These are phyloP conservation scores for Eristalis intricaria DNA, from an alignment of 2,888 invertebrate species.

Conservation along the genomic window DNA sequence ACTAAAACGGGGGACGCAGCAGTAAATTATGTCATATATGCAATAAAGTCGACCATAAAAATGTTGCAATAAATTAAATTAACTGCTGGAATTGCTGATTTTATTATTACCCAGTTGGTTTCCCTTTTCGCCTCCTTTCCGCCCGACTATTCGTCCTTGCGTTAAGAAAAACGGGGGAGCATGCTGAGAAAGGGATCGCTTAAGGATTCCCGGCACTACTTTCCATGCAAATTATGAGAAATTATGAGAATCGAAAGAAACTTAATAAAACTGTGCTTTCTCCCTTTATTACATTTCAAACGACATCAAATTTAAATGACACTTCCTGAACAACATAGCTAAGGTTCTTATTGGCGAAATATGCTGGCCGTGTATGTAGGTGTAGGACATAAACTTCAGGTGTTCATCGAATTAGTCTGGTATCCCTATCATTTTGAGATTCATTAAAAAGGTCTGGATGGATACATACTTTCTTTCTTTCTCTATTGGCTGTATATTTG, in stretches of 20 bases:
- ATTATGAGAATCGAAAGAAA: not conserved
- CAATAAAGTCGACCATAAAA: conserved; percentile 82
- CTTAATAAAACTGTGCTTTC: not conserved
- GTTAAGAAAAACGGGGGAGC: not conserved
- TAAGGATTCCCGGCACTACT: conserved; percentile 2
- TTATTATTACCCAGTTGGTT: conserved; percentile 75
- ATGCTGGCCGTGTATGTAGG: not conserved
- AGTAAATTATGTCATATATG: conserved; percentile 82
- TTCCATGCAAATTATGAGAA: not conserved
- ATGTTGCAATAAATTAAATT: conserved; percentile 82
- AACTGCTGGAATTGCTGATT: conserved; percentile 82
- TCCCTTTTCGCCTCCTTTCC: conserved; percentile 49
- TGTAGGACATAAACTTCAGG: not conserved
- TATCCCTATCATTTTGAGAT: not conserved
- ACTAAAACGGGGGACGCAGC: conserved; percentile 75
- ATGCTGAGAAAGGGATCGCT: conserved; percentile 4
- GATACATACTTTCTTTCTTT: too few relatives aligned
- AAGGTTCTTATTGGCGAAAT: not conserved
- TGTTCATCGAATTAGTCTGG: not conserved
- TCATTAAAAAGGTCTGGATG: too few relatives aligned
- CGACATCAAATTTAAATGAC: not conserved
- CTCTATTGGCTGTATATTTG: too few relatives aligned
- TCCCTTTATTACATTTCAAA: not conserved
- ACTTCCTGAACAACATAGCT: not conserved
- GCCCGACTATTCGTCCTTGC: conserved; percentile 40